Evolutionary conservation across 1,140 invertebrate genomes (phyloP).

Genomic region (Aphaenogaster rudis): DNA sequence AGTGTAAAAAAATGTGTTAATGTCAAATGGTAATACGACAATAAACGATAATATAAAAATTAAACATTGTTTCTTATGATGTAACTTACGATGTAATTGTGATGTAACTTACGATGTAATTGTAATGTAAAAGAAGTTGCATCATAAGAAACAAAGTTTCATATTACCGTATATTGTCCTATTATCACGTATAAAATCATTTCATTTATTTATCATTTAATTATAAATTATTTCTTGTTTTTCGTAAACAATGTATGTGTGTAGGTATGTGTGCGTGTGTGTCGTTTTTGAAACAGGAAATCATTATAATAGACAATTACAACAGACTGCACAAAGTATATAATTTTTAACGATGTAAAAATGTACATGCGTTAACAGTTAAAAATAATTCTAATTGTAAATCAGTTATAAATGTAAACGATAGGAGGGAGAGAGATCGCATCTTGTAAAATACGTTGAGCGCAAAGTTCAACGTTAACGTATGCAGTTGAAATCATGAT

Average conservation of each 20-base stretch:
- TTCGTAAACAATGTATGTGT: not conserved
- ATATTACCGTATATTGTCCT: not conserved
- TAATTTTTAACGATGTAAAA: not conserved
- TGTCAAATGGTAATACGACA: not conserved
- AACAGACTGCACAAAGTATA: not conserved
- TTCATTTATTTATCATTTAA: not conserved
- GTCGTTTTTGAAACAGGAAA: not conserved
- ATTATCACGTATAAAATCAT: not conserved
- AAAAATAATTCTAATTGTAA: constrained; percentile 24
- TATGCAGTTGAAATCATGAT: not conserved
- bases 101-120: not conserved
- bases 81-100: not conserved
- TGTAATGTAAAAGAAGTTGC: not conserved
- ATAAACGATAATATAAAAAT: not conserved
- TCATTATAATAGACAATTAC: not conserved
- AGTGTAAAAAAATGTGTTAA: not conserved
- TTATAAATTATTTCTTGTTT: not conserved
- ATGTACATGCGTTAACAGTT: not conserved
- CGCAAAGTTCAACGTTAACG: constrained; percentile 2
- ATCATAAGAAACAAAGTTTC: not conserved
- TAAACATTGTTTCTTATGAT: not conserved
- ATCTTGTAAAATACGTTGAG: constrained; percentile 1
- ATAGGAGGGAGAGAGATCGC: not conserved
- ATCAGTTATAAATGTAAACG: constrained; percentile 18
- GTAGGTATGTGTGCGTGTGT: no score